Evolutionary conservation across 2,113 vertebrate genomes (phyloP).

Genomic region (Passer domesticus): DNA sequence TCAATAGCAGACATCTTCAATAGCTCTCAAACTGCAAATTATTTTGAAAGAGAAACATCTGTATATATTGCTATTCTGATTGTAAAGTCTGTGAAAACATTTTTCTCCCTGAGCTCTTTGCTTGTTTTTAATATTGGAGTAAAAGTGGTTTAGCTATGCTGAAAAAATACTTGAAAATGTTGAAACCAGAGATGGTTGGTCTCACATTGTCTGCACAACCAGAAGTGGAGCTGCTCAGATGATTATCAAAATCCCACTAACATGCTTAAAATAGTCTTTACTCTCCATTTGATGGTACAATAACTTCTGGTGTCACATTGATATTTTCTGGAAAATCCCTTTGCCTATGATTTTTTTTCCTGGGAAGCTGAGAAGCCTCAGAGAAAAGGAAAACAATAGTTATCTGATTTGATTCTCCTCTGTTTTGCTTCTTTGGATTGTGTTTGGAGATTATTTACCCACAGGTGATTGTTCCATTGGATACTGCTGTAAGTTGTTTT

Average conservation of each 20-base stretch:
- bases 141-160: not conserved
- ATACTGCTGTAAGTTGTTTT: no score
- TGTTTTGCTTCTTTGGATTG: no score
- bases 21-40: conserved; percentile 5
- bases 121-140: not conserved
- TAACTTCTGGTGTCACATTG: not conserved
- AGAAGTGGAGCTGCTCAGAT: not conserved
- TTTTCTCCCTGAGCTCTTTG: not conserved
- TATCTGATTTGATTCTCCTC: no score
- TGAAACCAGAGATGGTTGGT: not conserved
- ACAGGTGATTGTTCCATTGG: no score
- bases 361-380: no score
- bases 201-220: not conserved
- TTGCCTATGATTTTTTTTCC: no score
- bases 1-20: not conserved
- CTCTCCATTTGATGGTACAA: not conserved
- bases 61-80: not conserved
- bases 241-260: not conserved
- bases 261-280: not conserved
- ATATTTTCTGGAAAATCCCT: no score
- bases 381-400: no score
- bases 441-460: no score
- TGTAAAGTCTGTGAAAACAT: not conserved
- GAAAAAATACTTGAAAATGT: not conserved
- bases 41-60: not conserved